Evolutionary conservation across 2,888 invertebrate species (phyloP), one percentile per base, ranked within the genome.

Genomic region (Anarsia innoxiella): DNA sequence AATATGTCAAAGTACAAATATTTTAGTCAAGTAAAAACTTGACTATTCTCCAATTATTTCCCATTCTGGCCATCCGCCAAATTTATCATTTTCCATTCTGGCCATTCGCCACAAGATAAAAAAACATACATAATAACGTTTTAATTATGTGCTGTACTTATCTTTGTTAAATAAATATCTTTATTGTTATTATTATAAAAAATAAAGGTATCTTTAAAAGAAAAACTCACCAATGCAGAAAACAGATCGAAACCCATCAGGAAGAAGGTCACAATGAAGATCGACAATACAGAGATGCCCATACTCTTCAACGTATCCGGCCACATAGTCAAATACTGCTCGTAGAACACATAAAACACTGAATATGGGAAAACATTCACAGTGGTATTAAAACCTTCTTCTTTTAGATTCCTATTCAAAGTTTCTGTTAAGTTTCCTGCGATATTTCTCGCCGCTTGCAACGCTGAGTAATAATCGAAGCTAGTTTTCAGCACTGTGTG

Each of bases 281-380:
- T 97, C n/a, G 97, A 96, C 1, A 90, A 77, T 41, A 97, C 85
- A 10, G 97, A 97, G 38, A 97, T 91, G 11, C 92, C 91, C 76
- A 99, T 88, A 56, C 95, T 95, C 63, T 91, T 88, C 19, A 96
- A 68, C 0, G 97, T 95, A 59, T 98, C 96, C 0, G 91, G 88
- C 92, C 97, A 95, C 89, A 98, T 96, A 5, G 96, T 96, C 47
- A 98, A 84, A 75, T 99, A 99, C 82, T 99, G 99, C 70, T 99
- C 99, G 70, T 99, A 99, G 84, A 96, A 99, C 14, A 99, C 98
- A 71, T 99, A 99, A 84, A 97, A 97, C 34, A 98, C 90, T 1
- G 94, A 97, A 83, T 99, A 95, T 0, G 94, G 94, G 69, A 94
- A 94, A 45, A 95, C 93, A 67, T 89, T 90, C 14, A 91, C 87